Evolutionary conservation across 2,888 invertebrate species (phyloP).

Genomic region (Eupithecia exiguata): DNA sequence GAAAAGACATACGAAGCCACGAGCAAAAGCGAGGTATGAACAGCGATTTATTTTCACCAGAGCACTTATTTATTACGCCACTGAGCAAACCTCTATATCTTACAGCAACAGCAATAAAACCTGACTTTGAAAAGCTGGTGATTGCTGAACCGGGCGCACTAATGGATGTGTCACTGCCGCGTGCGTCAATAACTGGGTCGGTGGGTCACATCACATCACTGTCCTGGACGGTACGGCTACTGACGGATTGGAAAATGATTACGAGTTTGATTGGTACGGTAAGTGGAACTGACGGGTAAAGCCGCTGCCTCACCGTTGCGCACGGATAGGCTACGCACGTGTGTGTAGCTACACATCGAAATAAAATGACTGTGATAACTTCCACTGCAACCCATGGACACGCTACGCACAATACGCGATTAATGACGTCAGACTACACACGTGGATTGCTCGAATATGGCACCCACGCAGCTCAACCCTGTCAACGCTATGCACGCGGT

Average conservation of each 20-base stretch:
- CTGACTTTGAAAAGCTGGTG: conserved; percentile 4
- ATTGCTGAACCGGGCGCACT: neutral
- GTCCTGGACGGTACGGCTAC: neutral
- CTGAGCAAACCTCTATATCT: neutral
- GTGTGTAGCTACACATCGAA: too few species aligned
- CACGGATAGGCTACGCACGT: too few species aligned
- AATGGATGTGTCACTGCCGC: conserved; percentile 20
- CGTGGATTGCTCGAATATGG: too few species aligned
- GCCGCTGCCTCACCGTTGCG: too few species aligned
- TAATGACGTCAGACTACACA: too few species aligned
- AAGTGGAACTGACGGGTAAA: neutral
- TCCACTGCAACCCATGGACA: too few species aligned
- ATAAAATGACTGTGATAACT: too few species aligned
- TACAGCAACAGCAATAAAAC: conserved; percentile 2
- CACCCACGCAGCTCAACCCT: too few species aligned
- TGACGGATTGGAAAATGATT: conserved; percentile 3
- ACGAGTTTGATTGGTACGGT: neutral
- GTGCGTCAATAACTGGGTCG: conserved; percentile 13
- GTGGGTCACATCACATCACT: conserved; percentile 8
- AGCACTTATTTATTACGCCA: neutral
- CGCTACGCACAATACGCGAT: too few species aligned
- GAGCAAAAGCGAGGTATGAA: neutral
- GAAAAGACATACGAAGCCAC: neutral
- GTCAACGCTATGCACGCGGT: too few species aligned
- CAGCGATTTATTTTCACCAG: neutral